Percentiles rank a stretch among this genome's conserved stretches.
Conservation (phyloP, 2,888 invertebrate genomes). For the Caenorhabditis sp. region DNA sequence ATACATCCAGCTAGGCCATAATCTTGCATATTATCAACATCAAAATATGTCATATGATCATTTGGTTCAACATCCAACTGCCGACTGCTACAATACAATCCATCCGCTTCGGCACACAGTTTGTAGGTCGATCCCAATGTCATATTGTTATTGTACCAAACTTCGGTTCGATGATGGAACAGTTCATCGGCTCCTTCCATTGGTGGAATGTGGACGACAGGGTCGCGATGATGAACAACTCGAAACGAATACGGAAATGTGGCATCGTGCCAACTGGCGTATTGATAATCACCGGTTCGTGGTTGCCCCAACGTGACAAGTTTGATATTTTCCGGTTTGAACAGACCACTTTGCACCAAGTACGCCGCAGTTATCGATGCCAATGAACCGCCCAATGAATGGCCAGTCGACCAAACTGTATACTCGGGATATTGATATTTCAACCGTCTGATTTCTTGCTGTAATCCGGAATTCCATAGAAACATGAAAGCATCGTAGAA, state of each 20-base stretch:
- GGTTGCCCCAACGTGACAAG: conserved; percentile 58
- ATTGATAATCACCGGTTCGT: conserved; percentile 46
- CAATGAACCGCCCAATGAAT: conserved; percentile 50
- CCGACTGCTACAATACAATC: conserved; percentile 44
- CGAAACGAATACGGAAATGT: conserved; percentile 45
- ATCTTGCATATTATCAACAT: conserved; percentile 33
- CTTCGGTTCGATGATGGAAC: conserved; percentile 48
- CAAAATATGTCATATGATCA: conserved; percentile 49
- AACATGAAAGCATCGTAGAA: conserved; percentile 49
- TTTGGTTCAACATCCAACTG: conserved; percentile 25
- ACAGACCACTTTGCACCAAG: conserved; percentile 34
- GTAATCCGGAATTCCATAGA: conserved; percentile 42
- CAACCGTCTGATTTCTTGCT: conserved; percentile 24
- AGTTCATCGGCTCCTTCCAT: conserved; percentile 37
- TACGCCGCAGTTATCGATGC: conserved; percentile 50
- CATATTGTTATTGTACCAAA: conserved; percentile 55
- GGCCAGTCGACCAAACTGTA: conserved; percentile 43
- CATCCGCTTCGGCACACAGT: conserved; percentile 45
- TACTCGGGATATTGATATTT: conserved; percentile 41
- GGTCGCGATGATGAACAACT: conserved; percentile 44
- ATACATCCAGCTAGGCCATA: conserved; percentile 37
- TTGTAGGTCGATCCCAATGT: conserved; percentile 18
- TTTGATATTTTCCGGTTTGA: conserved; percentile 27
- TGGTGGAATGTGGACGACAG: conserved; percentile 49
- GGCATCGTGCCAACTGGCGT: conserved; percentile 44